A percentile compares a stretch with the other conserved stretches of the same genome.
Conservation (phyloP, 2,797 vertebrate genomes). For the Labroides dimidiatus region DNA sequence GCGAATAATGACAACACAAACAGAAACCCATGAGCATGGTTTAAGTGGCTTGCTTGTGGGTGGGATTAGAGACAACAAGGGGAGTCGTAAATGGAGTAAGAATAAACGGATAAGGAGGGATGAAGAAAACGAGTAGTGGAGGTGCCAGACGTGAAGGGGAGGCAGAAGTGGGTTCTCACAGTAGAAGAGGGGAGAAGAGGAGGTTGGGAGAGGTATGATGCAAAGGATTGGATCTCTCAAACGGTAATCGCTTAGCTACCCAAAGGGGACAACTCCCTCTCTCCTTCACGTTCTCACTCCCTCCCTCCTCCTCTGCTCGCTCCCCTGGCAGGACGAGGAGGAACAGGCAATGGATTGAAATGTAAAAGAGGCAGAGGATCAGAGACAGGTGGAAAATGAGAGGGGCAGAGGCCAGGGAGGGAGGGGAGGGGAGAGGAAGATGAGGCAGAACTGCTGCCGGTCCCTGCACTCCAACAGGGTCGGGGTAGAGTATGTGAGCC, state of each 20-base stretch:
- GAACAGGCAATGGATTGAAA: constrained; percentile 76
- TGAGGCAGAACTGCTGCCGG: constrained; percentile 54
- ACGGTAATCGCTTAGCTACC: constrained; percentile 79
- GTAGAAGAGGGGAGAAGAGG: constrained; percentile 65
- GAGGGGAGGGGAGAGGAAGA: constrained; percentile 55
- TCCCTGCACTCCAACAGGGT: constrained; percentile 12
- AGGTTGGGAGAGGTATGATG: constrained; percentile 74
- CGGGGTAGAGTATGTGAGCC: constrained; percentile 12
- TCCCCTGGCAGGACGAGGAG: constrained; percentile 60
- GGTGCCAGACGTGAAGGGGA: constrained; percentile 58
- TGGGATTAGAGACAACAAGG: constrained; percentile 62
- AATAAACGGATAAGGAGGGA: constrained; percentile 50
- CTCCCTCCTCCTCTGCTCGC: constrained; percentile 40
- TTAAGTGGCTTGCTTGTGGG: constrained; percentile 66
- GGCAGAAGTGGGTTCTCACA: constrained; percentile 66
- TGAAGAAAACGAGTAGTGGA: constrained; percentile 45
- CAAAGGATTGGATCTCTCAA: constrained; percentile 80
- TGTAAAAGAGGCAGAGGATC: constrained; percentile 78
- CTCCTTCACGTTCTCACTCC: constrained; percentile 23
- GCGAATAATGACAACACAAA: constrained; percentile 57
- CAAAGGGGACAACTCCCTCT: constrained; percentile 76
- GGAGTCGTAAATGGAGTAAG: constrained; percentile 55
- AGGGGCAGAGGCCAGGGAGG: constrained; percentile 72
- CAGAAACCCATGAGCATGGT: constrained; percentile 51
- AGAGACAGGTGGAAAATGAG: constrained; percentile 78